Evolutionary conservation across 2,888 invertebrate genomes (phyloP).

Genomic region (Cyrtodaria siliqua): DNA sequence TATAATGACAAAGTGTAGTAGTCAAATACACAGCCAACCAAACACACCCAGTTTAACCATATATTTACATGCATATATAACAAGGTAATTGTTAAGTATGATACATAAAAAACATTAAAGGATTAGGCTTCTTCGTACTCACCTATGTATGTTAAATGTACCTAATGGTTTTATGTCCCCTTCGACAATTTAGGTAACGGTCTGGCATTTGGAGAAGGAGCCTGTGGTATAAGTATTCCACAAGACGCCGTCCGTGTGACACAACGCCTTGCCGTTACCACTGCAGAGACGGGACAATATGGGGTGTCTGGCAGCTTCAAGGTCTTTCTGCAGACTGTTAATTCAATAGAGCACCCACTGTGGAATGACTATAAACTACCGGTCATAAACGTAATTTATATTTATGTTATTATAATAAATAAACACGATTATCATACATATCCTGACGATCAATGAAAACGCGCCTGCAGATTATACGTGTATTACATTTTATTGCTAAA

Average conservation of each 20-base stretch:
- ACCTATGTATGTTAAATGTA: too few relatives aligned
- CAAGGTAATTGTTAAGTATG: background rate
- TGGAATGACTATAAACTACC: slow-evolving; percentile 29
- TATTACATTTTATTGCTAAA: too few relatives aligned
- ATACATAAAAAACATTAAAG: too few relatives aligned
- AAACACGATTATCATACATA: too few relatives aligned
- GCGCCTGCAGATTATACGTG: too few relatives aligned
- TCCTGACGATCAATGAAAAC: too few relatives aligned
- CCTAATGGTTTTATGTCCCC: background rate
- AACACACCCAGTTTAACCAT: background rate
- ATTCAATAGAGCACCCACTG: background rate
- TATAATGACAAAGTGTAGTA: too few relatives aligned
- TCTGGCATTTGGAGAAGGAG: background rate
- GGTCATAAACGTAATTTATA: slow-evolving; percentile 10
- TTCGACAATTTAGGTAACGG: background rate
- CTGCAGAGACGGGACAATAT: slow-evolving; percentile 33
- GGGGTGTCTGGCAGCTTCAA: slow-evolving; percentile 29
- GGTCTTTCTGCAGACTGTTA: slow-evolving; percentile 1
- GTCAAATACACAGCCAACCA: too few relatives aligned
- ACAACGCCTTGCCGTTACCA: slow-evolving; percentile 9
- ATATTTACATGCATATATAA: background rate
- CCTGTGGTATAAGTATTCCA: background rate
- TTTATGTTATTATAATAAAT: too few relatives aligned
- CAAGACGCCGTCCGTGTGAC: background rate
- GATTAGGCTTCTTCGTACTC: too few relatives aligned